These are phyloP conservation scores for Eurytoma adleriae DNA, from an alignment of 2,888 invertebrate species.

Conservation along the genomic window DNA sequence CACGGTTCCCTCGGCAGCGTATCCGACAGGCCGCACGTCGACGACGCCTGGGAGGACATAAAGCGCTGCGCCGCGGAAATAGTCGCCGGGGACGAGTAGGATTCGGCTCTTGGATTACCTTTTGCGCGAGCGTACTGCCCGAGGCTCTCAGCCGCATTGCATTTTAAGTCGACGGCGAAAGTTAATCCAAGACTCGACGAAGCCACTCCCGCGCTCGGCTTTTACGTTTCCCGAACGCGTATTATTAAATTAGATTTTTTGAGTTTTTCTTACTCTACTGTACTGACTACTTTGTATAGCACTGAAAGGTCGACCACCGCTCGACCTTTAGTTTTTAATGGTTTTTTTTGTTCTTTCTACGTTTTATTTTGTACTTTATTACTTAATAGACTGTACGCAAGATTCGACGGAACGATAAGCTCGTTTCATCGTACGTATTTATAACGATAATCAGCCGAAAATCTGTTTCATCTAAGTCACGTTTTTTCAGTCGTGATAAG, in stretches of 20 bases:
- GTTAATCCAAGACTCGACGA: slow-evolving; percentile 35
- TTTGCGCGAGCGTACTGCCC: slow-evolving; percentile 22
- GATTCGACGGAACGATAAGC: slow-evolving; percentile 18
- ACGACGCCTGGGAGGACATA: slow-evolving; percentile 60
- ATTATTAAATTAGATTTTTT: slow-evolving; percentile 20
- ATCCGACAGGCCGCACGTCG: slow-evolving; percentile 62
- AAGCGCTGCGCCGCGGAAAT: slow-evolving; percentile 61
- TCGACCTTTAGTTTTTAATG: slow-evolving; percentile 39
- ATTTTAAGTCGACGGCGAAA: slow-evolving; percentile 19
- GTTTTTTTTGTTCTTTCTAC: slow-evolving; percentile 20
- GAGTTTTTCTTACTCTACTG: slow-evolving; percentile 33
- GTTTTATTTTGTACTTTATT: slow-evolving; percentile 49
- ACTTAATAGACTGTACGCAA: slow-evolving; percentile 51
- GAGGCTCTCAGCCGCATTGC: not conserved
- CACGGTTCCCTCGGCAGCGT: slow-evolving; percentile 62
- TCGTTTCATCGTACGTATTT: slow-evolving; percentile 34
- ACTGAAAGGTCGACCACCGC: slow-evolving; percentile 23
- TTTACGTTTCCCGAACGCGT: slow-evolving; percentile 8
- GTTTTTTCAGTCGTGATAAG: slow-evolving; percentile 53
- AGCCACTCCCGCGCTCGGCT: slow-evolving; percentile 5
- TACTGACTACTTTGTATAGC: slow-evolving; percentile 50
- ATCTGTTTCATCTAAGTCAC: slow-evolving; percentile 53
- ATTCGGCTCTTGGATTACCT: slow-evolving; percentile 43
- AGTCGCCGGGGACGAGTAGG: slow-evolving; percentile 44
- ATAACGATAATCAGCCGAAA: slow-evolving; percentile 50